Evolutionary conservation across 1,140 invertebrate species (phyloP).

Genomic region (Ips typographus): DNA sequence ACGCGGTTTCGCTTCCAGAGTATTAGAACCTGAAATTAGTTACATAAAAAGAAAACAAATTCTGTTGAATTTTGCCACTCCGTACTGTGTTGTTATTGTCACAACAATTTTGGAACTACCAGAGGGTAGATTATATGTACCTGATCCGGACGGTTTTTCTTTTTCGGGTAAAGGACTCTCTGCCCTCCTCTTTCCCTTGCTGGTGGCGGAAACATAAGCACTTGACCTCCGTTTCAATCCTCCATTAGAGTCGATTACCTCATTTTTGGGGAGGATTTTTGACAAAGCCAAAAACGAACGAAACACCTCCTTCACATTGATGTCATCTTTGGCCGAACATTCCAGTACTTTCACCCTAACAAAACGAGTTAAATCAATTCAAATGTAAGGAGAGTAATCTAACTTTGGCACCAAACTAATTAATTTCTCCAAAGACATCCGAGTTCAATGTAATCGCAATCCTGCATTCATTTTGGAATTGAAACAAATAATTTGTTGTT

Average conservation of each 20-base stretch:
- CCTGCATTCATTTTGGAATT: too few relatives aligned
- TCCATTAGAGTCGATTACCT: constrained; percentile 57
- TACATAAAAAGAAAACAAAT: neutral
- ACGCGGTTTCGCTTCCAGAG: constrained; percentile 58
- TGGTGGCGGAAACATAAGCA: constrained; percentile 67
- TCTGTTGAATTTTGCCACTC: too few relatives aligned
- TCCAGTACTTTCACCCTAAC: constrained; percentile 73
- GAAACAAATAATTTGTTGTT: too few relatives aligned
- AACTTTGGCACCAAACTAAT: too few relatives aligned
- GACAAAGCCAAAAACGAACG: constrained; percentile 70
- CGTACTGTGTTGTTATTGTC: too few relatives aligned
- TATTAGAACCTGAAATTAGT: neutral
- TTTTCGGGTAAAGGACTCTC: constrained; percentile 50
- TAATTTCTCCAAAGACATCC: too few relatives aligned
- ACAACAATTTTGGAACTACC: neutral
- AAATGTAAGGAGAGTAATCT: too few relatives aligned
- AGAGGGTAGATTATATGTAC: neutral
- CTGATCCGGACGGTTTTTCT: constrained; percentile 45
- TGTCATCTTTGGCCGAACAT: constrained; percentile 79
- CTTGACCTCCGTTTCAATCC: constrained; percentile 72
- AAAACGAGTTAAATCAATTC: too few relatives aligned
- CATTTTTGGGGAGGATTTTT: constrained; percentile 61
- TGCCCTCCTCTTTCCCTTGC: constrained; percentile 54
- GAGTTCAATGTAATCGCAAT: too few relatives aligned
- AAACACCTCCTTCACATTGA: constrained; percentile 76